A percentile compares a stretch with the other conserved stretches of the same genome.
These are phyloP conservation scores for Indicator maculatus DNA, from an alignment of 2,113 vertebrate genomes.

Conservation along the genomic window DNA sequence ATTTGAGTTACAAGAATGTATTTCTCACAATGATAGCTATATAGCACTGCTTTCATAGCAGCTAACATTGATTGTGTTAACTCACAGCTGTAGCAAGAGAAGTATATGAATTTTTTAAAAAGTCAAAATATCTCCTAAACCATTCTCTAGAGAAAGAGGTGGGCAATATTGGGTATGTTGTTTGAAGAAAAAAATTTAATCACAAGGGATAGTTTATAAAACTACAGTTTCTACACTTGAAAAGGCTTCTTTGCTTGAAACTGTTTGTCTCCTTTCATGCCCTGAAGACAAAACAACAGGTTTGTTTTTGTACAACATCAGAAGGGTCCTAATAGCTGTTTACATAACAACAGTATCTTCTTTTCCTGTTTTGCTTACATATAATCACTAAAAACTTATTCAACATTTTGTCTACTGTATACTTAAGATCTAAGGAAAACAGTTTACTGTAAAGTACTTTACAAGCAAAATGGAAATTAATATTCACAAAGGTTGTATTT, in stretches of 20 bases:
- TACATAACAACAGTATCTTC: background rate
- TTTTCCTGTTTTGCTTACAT: background rate
- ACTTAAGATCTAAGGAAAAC: background rate
- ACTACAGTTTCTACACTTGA: background rate
- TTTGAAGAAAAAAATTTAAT: background rate
- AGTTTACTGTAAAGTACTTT: background rate
- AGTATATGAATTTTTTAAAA: background rate
- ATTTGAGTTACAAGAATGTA: background rate
- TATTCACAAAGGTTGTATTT: background rate
- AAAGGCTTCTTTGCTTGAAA: background rate
- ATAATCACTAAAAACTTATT: background rate
- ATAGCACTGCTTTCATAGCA: background rate
- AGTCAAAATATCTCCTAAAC: background rate
- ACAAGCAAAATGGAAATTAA: background rate
- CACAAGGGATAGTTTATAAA: background rate
- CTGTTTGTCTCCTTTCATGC: background rate
- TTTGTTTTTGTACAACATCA: background rate
- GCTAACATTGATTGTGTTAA: background rate
- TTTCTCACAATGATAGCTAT: background rate
- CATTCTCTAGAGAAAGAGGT: background rate
- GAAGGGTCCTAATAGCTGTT: background rate
- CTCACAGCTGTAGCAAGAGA: background rate
- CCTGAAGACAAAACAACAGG: background rate
- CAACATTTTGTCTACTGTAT: background rate
- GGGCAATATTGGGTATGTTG: background rate